A percentile compares a stretch with the other conserved stretches of the same genome.
Evolutionary conservation across 1,140 invertebrate genomes (phyloP).

Genomic region (Hypothenemus hampei): DNA sequence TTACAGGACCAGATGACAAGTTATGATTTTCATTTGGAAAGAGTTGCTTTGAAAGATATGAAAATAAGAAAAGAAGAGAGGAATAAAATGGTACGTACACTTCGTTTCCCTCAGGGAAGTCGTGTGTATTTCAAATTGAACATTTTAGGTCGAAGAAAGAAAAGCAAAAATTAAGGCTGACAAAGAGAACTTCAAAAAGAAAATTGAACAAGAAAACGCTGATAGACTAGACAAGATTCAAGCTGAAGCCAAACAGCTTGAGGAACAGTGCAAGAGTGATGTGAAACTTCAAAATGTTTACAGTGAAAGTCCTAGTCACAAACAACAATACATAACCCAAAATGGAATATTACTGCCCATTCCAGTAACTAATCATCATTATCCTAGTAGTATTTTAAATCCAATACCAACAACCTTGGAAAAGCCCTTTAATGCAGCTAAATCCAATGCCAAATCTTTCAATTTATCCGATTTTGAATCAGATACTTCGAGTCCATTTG

Average conservation of each 20-base stretch:
- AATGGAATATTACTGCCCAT: slow-evolving; percentile 36
- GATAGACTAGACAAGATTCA: slow-evolving; percentile 42
- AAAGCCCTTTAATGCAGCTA: background rate
- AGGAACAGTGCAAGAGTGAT: too few species aligned
- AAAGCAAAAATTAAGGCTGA: slow-evolving; percentile 50
- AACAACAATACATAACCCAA: slow-evolving; percentile 26
- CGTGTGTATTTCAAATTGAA: too few species aligned
- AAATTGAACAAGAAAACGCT: slow-evolving; percentile 48
- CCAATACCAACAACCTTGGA: slow-evolving; percentile 29
- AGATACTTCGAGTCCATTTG: slow-evolving; percentile 84
- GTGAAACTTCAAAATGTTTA: background rate
- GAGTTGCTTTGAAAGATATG: slow-evolving; percentile 62
- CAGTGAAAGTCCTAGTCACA: slow-evolving; percentile 22
- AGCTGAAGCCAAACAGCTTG: slow-evolving; percentile 49
- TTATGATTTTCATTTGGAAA: slow-evolving; percentile 71
- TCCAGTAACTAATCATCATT: slow-evolving; percentile 28
- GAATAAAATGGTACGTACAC: slow-evolving; percentile 34
- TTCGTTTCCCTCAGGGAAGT: background rate
- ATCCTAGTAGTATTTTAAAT: slow-evolving; percentile 35
- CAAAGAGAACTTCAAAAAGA: slow-evolving; percentile 44
- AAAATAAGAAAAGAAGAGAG: slow-evolving; percentile 61
- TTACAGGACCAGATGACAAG: slow-evolving; percentile 48
- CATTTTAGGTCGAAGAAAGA: slow-evolving; percentile 47
- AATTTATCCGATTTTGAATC: slow-evolving; percentile 71
- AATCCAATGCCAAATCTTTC: slow-evolving; percentile 35